Conservation (phyloP, 2,113 vertebrate genomes). For the Tamias sibiricus region DNA sequence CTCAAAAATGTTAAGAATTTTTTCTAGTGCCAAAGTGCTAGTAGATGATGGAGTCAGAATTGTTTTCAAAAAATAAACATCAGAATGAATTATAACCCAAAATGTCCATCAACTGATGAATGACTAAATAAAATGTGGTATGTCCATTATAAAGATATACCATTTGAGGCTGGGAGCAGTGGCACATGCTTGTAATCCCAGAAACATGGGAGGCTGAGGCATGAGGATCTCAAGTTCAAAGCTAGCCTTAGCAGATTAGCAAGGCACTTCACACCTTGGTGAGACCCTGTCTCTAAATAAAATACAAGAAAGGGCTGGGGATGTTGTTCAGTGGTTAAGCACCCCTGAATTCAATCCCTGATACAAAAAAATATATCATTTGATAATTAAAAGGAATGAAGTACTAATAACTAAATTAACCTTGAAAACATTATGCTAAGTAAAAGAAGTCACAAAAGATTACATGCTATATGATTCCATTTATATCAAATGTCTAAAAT, state of each 20-base stretch:
- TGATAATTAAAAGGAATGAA: not conserved
- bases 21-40: not conserved
- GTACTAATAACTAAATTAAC: not conserved
- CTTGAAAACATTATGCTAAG: not conserved
- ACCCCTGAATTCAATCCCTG: no score
- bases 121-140: not conserved
- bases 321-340: no score
- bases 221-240: no score
- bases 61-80: not conserved
- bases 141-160: not conserved
- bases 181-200: no score
- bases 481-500: not conserved
- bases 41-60: not conserved
- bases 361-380: not conserved
- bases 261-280: no score
- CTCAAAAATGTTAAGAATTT: constrained; percentile 5
- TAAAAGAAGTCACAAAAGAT: not conserved
- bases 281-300: no score
- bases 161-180: no score
- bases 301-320: no score
- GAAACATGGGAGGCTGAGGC: no score
- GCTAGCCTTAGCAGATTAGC: no score
- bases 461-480: not conserved
- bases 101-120: not conserved
- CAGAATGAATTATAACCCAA: constrained; percentile 12